These are phyloP conservation scores for Tapera naevia DNA, from an alignment of 2,797 vertebrate genomes.

Conservation along the genomic window DNA sequence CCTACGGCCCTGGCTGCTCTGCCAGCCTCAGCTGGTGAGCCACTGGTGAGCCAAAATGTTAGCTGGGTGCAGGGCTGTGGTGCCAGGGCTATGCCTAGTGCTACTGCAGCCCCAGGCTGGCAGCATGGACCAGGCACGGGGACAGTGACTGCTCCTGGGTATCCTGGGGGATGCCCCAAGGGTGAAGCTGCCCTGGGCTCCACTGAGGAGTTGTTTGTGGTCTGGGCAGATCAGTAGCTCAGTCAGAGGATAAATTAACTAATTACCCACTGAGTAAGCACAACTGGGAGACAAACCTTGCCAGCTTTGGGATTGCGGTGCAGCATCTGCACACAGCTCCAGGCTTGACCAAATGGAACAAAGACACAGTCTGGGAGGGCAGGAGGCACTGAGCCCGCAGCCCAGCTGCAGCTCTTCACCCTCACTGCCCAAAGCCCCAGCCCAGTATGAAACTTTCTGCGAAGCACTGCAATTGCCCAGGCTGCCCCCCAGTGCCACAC, in stretches of 20 bases:
- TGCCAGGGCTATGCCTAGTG: no score
- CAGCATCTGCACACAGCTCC: rapidly evolving
- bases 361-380: rapidly evolving
- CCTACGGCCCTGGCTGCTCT: not conserved
- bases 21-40: not conserved
- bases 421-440: not conserved
- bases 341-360: rapidly evolving
- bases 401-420: rapidly evolving
- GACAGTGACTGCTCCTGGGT: not conserved
- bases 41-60: not conserved
- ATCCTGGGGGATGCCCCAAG: rapidly evolving
- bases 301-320: rapidly evolving
- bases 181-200: not conserved
- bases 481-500: no score
- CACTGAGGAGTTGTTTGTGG: not conserved
- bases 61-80: rapidly evolving
- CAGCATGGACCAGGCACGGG: rapidly evolving
- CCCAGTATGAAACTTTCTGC: not conserved
- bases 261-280: not conserved
- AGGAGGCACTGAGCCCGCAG: not conserved
- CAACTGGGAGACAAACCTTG: not conserved
- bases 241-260: not conserved
- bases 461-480: rapidly evolving
- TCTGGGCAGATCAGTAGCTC: not conserved
- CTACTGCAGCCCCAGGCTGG: not conserved